Conservation (phyloP, 2,888 invertebrate species). For the Phrixothrix hirtus region DNA sequence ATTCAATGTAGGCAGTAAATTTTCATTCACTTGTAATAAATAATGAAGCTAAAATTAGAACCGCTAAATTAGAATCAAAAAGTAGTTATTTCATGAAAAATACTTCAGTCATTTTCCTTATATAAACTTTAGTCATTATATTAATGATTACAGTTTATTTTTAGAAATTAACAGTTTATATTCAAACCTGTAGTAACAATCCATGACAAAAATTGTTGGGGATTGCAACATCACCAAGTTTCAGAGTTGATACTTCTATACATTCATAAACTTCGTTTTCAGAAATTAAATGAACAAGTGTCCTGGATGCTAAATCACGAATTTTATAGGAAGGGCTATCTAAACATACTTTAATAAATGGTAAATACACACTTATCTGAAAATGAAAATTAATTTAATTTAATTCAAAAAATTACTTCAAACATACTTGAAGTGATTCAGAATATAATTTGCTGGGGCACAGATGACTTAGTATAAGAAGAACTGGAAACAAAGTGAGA, state of each 20-base stretch:
- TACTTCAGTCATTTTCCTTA: background rate
- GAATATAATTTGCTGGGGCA: too few relatives aligned
- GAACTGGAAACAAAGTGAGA: conserved; percentile 73
- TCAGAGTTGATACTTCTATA: conserved; percentile 20
- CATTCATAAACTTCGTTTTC: conserved; percentile 37
- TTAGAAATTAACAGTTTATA: background rate
- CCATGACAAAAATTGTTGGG: conserved; percentile 69
- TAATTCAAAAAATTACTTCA: conserved; percentile 7
- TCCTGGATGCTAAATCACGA: conserved; percentile 73
- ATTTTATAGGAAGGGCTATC: conserved; percentile 69
- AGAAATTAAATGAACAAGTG: conserved; percentile 65
- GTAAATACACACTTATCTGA: conserved; percentile 68
- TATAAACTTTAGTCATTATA: background rate
- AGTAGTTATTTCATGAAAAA: background rate
- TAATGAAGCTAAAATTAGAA: background rate
- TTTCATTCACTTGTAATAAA: conserved; percentile 4
- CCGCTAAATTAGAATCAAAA: background rate
- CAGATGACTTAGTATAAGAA: conserved; percentile 78
- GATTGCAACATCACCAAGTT: conserved; percentile 36
- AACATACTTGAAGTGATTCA: conserved; percentile 1
- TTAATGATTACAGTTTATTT: background rate
- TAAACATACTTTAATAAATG: conserved; percentile 67
- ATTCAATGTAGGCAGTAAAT: conserved; percentile 19
- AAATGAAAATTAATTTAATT: conserved; percentile 40
- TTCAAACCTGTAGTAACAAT: conserved; percentile 64